Base-by-base conservation (phyloP, 2,113 vertebrate genomes). In the Podarcis cretensis region DNA sequence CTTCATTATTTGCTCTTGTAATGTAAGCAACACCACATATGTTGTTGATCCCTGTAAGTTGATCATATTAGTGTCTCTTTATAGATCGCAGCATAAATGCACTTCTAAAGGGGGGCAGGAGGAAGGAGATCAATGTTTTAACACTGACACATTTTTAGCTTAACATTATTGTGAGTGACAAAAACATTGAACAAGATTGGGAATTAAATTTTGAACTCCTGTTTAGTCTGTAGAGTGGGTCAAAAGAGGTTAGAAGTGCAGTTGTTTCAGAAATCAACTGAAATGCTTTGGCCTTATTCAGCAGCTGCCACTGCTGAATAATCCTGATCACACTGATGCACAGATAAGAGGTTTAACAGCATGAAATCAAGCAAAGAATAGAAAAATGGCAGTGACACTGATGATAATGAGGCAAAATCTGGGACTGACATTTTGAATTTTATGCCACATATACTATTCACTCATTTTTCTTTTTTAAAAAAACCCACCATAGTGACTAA, bases 291-390 rank as follows among this genome's bases (percentile, higher is more conserved):
- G 2, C 84, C 12, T 59, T 66, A 25, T 54, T 86, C 71, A 86
- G 32, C 68, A 87, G 30, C n/a, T 94, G 81, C 79, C 25, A 90
- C 77, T 37, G 57, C 18, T 75, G 35, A 82, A 75, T 87, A 75
- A 76, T 23, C 27, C 8, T 88, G 81, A 2, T 89, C n/a, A 86
- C 90, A 89, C 74, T 86, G 59, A 35, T 40, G 32, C 66, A 66
- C 5, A 40, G 0, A 32, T 73, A 79, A 65, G 66, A 73, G 35
- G 27, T 86, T 79, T 81, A 0, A 0, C 0, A 16, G 48, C 66
- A 71, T 37, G 21, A 21, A 40, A 83, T 0, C 30, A 89, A 87
- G 59, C 65, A 87, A 81, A 25, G 25, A 82, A 82, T 43, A 0
- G 1, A 83, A 85, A 59, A 4, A 25, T 59, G 30, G 5, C 5